Base-by-base conservation (phyloP, 2,888 invertebrate species). In the Oconnorella tubifera region DNA sequence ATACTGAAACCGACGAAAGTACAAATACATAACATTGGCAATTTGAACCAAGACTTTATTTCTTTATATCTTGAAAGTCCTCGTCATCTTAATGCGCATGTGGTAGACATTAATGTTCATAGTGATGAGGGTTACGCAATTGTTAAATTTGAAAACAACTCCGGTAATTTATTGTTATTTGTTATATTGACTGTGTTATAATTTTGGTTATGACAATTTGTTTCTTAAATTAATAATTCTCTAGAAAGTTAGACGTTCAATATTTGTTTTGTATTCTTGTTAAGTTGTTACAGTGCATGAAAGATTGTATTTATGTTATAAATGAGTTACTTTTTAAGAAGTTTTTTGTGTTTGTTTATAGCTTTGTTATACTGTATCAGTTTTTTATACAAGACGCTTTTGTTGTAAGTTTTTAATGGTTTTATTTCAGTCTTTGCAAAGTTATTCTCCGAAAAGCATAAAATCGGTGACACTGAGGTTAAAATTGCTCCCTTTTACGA, bases 51-150 rank as follows among this genome's bases (percentile, higher is more conserved):
- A 10, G 64, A 59, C 19, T 14, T 33, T 25, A 25, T 64, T 10
- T 25, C 1, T n/a, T 50, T 64, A 14, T 53, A 51, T 31, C 56
- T 64, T 19, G 64, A 64, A 33, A 64, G 59, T 51, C 10, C 25
- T 19, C 59, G 48, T 28, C 10, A 33, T 2, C 28, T 49, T 3
- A 33, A 31, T 33, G 59, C 29, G 3, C 51, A 48, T 28, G 33
- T 29, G 4, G 25, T 51, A 19, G 19, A 23, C 23, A 2, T 10
- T 31, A 1, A 63, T 2, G n/a, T 27, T 2, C 25, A 14, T 3
- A 0, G 28, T 2, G 50, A 60, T 1, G 59, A 59, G 10, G 28
- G n/a, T 3, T 59, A 32, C 29, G 28, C 50, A 10, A 48, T 63
- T 28, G 23, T 63, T 33, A 31, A 49, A 2, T 59, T 63, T 25